phyloP scores from a whole-genome alignment of 2,888 invertebrate genomes.

The Leucophora obtusa region DNA sequence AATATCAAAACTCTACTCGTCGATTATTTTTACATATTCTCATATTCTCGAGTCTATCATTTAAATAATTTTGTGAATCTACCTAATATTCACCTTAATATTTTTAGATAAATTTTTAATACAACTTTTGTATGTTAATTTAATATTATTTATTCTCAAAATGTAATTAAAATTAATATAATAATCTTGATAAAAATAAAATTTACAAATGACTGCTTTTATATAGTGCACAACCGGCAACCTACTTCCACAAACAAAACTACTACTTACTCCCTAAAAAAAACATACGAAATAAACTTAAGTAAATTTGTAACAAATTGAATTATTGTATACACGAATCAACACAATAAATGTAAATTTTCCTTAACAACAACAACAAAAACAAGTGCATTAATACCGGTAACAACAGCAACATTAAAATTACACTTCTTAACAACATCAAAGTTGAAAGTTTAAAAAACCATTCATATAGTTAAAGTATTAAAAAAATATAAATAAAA shows the following conservation, averaged over 20 bases:
- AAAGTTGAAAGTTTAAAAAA: conserved; percentile 53
- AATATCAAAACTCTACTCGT: no score
- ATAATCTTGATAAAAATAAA: not conserved
- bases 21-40: no score
- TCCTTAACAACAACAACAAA: conserved; percentile 2
- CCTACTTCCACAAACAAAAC: not conserved
- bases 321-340: conserved; percentile 8
- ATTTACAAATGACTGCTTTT: not conserved
- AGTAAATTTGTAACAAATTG: conserved; percentile 29
- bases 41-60: no score
- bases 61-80: no score
- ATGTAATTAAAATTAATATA: not conserved
- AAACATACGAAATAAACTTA: not conserved
- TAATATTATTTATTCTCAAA: not conserved
- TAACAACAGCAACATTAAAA: conserved; percentile 33
- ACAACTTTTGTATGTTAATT: not conserved
- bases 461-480: conserved; percentile 10
- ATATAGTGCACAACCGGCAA: not conserved
- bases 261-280: not conserved
- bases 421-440: conserved; percentile 47
- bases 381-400: conserved; percentile 24
- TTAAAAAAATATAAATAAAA: not conserved
- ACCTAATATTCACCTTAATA: no score
- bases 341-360: conserved; percentile 25
- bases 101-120: not conserved